phyloP scores from a whole-genome alignment of 1,140 invertebrate species.

The Atta texana region DNA sequence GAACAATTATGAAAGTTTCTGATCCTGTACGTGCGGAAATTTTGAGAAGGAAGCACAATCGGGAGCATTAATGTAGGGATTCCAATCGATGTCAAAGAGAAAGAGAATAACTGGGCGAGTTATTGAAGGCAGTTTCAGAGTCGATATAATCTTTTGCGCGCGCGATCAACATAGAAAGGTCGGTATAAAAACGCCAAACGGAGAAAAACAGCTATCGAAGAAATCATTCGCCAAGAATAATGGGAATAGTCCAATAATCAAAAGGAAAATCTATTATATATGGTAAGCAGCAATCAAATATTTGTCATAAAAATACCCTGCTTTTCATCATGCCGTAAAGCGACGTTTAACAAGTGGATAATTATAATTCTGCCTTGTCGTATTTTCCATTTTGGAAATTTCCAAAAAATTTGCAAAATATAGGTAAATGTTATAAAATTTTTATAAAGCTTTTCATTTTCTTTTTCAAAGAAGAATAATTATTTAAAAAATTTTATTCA shows the following conservation, averaged over 20 bases:
- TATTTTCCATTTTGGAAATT: background rate
- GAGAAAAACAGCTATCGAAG: constrained; percentile 15
- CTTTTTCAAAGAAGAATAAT: too few species aligned
- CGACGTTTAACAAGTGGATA: background rate
- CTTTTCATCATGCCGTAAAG: background rate
- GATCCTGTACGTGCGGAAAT: constrained; percentile 2
- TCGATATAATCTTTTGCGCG: constrained; percentile 59
- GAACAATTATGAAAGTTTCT: constrained; percentile 17
- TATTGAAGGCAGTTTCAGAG: constrained; percentile 69
- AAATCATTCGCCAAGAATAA: constrained; percentile 41
- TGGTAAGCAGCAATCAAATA: constrained; percentile 6
- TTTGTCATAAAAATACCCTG: background rate
- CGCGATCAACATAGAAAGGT: constrained; percentile 15
- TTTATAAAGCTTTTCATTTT: background rate
- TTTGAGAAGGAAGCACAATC: constrained; percentile 25
- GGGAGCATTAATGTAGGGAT: constrained; percentile 11
- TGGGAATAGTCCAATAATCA: constrained; percentile 37
- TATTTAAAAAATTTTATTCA: too few species aligned
- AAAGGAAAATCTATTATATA: constrained; percentile 32
- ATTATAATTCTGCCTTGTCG: background rate
- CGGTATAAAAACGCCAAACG: constrained; percentile 39
- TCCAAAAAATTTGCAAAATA: background rate
- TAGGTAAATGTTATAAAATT: background rate
- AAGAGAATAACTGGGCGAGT: constrained; percentile 67
- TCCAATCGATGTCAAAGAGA: constrained; percentile 54